Evolutionary conservation across 2,797 vertebrate species (phyloP).

Genomic region (Acipenser transmontanus): DNA sequence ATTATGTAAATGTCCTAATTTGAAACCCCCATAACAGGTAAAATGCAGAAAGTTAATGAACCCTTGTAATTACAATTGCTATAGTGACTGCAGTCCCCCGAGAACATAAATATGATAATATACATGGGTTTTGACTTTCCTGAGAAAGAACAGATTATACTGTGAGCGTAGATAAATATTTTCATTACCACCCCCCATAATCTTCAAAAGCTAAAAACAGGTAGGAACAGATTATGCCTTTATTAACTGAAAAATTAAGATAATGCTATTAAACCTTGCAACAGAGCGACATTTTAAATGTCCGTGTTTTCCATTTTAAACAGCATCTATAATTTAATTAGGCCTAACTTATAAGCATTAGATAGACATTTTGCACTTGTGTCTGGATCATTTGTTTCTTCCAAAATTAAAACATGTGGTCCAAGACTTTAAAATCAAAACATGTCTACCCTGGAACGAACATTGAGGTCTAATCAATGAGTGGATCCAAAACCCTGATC

Average conservation of each 20-base stretch:
- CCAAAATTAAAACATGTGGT: no score
- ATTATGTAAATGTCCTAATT: slow-evolving; percentile 84
- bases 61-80: slow-evolving; percentile 83
- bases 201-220: slow-evolving; percentile 66
- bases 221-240: slow-evolving; percentile 67
- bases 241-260: slow-evolving; percentile 65
- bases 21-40: slow-evolving; percentile 71
- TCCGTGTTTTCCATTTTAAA: slow-evolving; percentile 38
- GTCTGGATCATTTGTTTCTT: no score
- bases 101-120: slow-evolving; percentile 69
- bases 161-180: slow-evolving; percentile 73
- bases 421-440: no score
- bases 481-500: no score
- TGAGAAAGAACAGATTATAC: slow-evolving; percentile 64
- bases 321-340: slow-evolving; percentile 42
- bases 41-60: slow-evolving; percentile 83
- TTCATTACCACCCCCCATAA: slow-evolving; percentile 62
- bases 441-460: no score
- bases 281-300: slow-evolving; percentile 50
- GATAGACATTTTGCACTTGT: no score
- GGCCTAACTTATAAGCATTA: slow-evolving; percentile 10
- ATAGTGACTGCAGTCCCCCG: slow-evolving; percentile 70
- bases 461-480: no score
- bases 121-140: slow-evolving; percentile 60
- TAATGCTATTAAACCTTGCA: slow-evolving; percentile 51